These are phyloP conservation scores for Listronotus bonariensis DNA, from an alignment of 1,140 invertebrate genomes.

Conservation along the genomic window DNA sequence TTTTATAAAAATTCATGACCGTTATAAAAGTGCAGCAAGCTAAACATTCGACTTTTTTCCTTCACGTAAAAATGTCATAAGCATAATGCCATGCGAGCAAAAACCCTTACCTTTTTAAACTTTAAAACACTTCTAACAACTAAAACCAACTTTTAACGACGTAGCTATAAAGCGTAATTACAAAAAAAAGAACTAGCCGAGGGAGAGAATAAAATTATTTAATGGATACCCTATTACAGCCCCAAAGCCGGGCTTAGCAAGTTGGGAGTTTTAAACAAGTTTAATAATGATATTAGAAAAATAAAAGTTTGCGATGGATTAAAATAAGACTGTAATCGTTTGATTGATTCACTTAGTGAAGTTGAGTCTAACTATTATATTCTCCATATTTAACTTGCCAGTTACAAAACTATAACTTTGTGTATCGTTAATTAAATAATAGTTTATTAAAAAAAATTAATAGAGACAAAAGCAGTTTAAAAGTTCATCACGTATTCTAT, in stretches of 20 bases:
- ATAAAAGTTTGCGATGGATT: no score
- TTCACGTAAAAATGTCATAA: slow-evolving; percentile 1
- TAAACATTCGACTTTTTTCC: not conserved
- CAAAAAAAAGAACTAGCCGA: slow-evolving; percentile 7
- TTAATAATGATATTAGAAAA: not conserved
- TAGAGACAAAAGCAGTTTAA: no score
- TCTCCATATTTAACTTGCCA: no score
- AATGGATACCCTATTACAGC: slow-evolving; percentile 18
- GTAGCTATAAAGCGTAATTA: slow-evolving; percentile 22
- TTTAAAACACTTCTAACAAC: slow-evolving; percentile 8
- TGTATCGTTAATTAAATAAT: no score
- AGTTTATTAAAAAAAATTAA: no score
- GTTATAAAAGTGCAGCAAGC: not conserved
- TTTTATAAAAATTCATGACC: not conserved
- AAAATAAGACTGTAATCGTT: no score
- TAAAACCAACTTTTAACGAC: slow-evolving; percentile 20
- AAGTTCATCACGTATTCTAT: no score
- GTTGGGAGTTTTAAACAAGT: slow-evolving; percentile 18
- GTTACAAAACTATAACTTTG: no score
- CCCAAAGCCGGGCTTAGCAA: slow-evolving; percentile 7
- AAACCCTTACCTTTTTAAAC: slow-evolving; percentile 10
- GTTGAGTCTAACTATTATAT: no score
- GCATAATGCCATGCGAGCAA: slow-evolving; percentile 4
- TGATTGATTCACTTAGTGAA: no score
- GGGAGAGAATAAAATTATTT: slow-evolving; percentile 21